Conservation (phyloP, 2,113 vertebrate genomes). For the Nicator chloris region DNA sequence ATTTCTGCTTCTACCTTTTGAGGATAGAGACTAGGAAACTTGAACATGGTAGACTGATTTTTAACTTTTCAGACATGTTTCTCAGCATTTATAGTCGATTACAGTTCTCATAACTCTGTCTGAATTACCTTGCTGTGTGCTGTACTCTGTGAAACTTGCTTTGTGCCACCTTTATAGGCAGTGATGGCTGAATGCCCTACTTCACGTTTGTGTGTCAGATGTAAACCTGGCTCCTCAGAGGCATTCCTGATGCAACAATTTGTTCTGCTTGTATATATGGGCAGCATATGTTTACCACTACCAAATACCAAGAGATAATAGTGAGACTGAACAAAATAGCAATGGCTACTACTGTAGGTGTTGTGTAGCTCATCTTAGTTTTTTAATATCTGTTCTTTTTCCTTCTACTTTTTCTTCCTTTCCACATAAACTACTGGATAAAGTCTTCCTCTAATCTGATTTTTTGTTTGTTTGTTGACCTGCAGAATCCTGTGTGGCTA, state of each 20-base stretch:
- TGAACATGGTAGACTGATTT: neutral
- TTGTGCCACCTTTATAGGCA: neutral
- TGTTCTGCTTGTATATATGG: neutral
- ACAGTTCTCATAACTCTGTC: neutral
- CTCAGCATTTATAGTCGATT: neutral
- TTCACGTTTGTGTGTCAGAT: neutral
- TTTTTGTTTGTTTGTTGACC: neutral
- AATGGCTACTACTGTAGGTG: neutral
- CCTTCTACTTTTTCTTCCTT: neutral
- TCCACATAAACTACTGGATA: neutral
- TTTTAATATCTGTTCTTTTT: neutral
- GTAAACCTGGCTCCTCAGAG: neutral
- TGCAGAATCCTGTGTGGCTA: neutral
- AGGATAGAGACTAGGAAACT: neutral
- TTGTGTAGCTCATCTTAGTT: neutral
- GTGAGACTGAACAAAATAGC: neutral
- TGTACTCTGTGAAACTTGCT: neutral
- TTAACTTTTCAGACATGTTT: neutral
- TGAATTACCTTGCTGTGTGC: neutral
- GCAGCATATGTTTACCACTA: neutral
- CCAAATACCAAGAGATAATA: neutral
- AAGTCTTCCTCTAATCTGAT: neutral
- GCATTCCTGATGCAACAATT: neutral
- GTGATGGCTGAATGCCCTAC: neutral
- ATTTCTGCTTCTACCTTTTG: neutral